Evolutionary conservation across 1,140 invertebrate species (phyloP).

Genomic region (Ooceraea biroi): DNA sequence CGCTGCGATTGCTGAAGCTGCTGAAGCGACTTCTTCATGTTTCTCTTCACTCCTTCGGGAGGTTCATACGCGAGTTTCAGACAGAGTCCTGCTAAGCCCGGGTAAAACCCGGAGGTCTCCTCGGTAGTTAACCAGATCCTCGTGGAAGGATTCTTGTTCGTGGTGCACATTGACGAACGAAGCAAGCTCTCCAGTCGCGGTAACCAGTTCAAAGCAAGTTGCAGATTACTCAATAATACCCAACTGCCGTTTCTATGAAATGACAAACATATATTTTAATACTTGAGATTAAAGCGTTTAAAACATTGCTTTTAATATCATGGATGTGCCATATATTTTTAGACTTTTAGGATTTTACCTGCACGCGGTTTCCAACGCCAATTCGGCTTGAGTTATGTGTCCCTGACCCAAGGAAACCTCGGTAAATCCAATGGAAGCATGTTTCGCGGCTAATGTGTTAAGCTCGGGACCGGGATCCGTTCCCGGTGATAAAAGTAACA

Average conservation of each 20-base stretch:
- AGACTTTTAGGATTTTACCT: slow-evolving; percentile 73
- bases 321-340: neutral
- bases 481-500: slow-evolving; percentile 91
- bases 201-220: slow-evolving; percentile 93
- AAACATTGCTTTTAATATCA: slow-evolving; percentile 26
- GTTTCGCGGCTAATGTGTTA: slow-evolving; percentile 87
- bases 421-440: slow-evolving; percentile 79
- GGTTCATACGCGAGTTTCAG: slow-evolving; percentile 96
- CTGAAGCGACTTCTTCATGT: slow-evolving; percentile 86
- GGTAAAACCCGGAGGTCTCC: slow-evolving; percentile 90
- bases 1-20: slow-evolving; percentile 78
- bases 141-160: slow-evolving; percentile 87
- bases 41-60: slow-evolving; percentile 88
- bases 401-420: slow-evolving; percentile 92
- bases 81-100: slow-evolving; percentile 89
- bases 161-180: slow-evolving; percentile 88
- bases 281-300: too few relatives aligned
- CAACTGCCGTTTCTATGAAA: slow-evolving; percentile 89
- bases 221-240: slow-evolving; percentile 95
- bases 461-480: slow-evolving; percentile 93
- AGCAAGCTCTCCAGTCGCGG: slow-evolving; percentile 90
- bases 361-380: slow-evolving; percentile 86
- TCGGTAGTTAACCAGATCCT: slow-evolving; percentile 92
- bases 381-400: slow-evolving; percentile 87
- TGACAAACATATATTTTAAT: neutral